A percentile compares a stretch with the other conserved stretches of the same genome.
Conservation (phyloP, 1,140 invertebrate genomes). For the Carcinoscorpius rotundicauda region DNA sequence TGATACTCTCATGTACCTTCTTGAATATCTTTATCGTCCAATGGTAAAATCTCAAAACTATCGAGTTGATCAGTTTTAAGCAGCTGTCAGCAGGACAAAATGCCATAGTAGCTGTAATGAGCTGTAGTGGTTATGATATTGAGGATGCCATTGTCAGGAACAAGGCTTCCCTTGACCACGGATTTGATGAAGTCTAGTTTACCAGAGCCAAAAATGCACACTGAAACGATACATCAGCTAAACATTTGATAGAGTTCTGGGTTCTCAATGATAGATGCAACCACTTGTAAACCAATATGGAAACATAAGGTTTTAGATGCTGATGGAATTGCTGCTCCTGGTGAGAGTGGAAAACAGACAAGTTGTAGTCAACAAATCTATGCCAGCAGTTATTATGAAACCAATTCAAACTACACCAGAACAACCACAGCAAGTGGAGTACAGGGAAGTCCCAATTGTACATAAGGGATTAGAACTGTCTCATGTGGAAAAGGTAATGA, state of each 20-base stretch:
- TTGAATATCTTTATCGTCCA: slow-evolving; percentile 92
- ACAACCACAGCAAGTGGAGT: slow-evolving; percentile 32
- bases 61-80: slow-evolving; percentile 91
- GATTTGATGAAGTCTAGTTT: slow-evolving; percentile 79
- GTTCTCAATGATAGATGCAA: slow-evolving; percentile 68
- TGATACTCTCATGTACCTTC: slow-evolving; percentile 90
- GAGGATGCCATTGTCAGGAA: slow-evolving; percentile 97
- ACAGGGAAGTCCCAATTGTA: slow-evolving; percentile 44
- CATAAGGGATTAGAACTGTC: slow-evolving; percentile 73
- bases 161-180: slow-evolving; percentile 91
- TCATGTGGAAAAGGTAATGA: slow-evolving; percentile 81
- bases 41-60: slow-evolving; percentile 90
- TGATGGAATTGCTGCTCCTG: slow-evolving; percentile 82
- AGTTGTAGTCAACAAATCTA: slow-evolving; percentile 74
- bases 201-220: slow-evolving; percentile 70
- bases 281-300: slow-evolving; percentile 68
- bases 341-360: slow-evolving; percentile 34
- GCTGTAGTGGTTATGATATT: slow-evolving; percentile 98
- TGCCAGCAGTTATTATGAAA: slow-evolving; percentile 47
- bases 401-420: slow-evolving; percentile 6
- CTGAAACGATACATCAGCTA: slow-evolving; percentile 89
- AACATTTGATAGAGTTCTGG: slow-evolving; percentile 81
- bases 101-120: slow-evolving; percentile 98
- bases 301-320: slow-evolving; percentile 71
- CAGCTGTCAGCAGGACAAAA: slow-evolving; percentile 99